Percentiles rank a stretch among this genome's conserved stretches.
These are phyloP conservation scores for Pelochelys cantorii DNA, from an alignment of 2,797 vertebrate genomes.

Conservation along the genomic window DNA sequence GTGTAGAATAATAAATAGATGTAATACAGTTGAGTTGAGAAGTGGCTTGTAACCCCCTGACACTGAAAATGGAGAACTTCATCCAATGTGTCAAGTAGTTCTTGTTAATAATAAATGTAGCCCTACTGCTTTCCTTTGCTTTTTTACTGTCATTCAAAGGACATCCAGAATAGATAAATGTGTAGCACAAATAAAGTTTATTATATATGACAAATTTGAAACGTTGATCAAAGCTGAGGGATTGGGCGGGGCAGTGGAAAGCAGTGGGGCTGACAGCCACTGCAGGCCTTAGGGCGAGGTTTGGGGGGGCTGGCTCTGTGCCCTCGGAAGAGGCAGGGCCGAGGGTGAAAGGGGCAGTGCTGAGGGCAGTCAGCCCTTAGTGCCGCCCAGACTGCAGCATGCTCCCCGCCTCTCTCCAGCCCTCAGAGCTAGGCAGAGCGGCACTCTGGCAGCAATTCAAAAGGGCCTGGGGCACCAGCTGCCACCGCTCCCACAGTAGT, in stretches of 20 bases:
- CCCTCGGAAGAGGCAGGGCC: no score
- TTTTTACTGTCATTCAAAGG: not conserved
- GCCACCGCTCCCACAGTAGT: no score
- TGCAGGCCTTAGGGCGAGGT: no score
- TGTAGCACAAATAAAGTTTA: rapidly evolving
- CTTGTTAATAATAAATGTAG: not conserved
- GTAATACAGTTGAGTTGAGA: not conserved
- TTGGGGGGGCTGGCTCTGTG: no score
- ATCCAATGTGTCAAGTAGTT: not conserved
- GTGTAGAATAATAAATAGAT: not conserved
- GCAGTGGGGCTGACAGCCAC: not conserved
- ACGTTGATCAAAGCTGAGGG: not conserved
- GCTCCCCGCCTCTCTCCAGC: no score
- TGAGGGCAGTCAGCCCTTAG: no score
- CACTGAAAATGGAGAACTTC: not conserved
- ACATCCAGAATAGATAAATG: not conserved
- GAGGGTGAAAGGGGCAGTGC: no score
- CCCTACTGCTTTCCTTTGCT: not conserved
- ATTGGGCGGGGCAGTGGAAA: rapidly evolving
- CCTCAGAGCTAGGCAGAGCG: no score
- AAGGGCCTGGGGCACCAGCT: no score
- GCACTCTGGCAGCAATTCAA: no score
- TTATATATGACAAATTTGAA: not conserved
- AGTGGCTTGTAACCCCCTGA: not conserved
- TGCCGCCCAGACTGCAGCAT: no score